Conservation (phyloP, 1,140 invertebrate genomes). For the Cecropterus lyciades region DNA sequence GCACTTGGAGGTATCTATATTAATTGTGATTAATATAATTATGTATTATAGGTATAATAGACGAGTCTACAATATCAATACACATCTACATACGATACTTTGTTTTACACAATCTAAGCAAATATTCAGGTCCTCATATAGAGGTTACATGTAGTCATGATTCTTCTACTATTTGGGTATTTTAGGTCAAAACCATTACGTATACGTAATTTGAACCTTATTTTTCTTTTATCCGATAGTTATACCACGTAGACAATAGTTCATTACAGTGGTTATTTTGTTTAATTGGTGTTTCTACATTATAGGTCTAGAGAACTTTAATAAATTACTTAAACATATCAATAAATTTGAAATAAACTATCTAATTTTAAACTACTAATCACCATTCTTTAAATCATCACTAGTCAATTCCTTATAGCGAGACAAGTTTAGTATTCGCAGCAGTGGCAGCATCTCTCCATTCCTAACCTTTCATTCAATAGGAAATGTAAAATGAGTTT, state of each 20-base stretch:
- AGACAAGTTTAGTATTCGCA: constrained; percentile 4
- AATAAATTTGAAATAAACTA: constrained; percentile 43
- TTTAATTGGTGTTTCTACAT: constrained; percentile 47
- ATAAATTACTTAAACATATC: constrained; percentile 37
- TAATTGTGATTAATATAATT: constrained; percentile 59
- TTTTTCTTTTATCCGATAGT: constrained; percentile 20
- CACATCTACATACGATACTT: constrained; percentile 36
- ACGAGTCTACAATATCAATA: constrained; percentile 41
- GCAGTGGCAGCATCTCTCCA: constrained; percentile 25
- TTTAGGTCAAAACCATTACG: constrained; percentile 41
- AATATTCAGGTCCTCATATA: constrained; percentile 25
- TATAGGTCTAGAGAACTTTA: constrained; percentile 25
- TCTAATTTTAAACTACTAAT: constrained; percentile 38
- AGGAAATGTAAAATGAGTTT: constrained; percentile 33
- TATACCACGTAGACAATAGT: constrained; percentile 26
- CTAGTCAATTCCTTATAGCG: constrained; percentile 56
- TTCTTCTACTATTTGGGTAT: constrained; percentile 23
- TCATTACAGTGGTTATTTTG: constrained; percentile 38
- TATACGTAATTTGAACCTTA: constrained; percentile 49
- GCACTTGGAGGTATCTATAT: constrained; percentile 68
- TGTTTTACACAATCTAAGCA: constrained; percentile 14
- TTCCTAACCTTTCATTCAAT: not conserved
- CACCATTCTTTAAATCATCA: constrained; percentile 37
- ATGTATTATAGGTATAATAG: constrained; percentile 43
- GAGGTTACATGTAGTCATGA: constrained; percentile 21